Conservation (phyloP, 92 coral and sea anemone genomes). For the Zoanthus solanderi region DNA sequence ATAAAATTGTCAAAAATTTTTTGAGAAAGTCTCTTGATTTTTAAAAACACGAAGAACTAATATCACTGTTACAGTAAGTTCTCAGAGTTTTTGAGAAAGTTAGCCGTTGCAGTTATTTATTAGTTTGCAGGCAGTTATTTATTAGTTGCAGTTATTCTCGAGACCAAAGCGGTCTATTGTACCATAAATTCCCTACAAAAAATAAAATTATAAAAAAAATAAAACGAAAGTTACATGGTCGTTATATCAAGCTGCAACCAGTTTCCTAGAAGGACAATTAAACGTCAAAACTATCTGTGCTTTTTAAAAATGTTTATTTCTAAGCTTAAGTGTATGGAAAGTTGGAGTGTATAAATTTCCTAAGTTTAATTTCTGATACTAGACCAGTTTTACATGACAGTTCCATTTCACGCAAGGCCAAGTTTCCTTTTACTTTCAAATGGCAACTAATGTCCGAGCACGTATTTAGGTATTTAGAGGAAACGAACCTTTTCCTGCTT, state of each 20-base stretch:
- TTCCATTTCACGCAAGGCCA: constrained; percentile 8
- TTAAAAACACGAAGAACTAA: neutral
- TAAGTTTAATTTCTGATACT: neutral
- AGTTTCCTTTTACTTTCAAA: constrained; percentile 6
- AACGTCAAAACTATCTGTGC: neutral
- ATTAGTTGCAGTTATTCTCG: neutral
- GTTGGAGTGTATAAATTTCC: constrained; percentile 12
- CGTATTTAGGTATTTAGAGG: constrained; percentile 20
- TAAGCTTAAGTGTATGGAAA: neutral
- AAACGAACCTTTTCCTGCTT: neutral
- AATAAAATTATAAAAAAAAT: no score
- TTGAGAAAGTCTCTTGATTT: neutral
- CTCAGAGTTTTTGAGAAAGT: neutral
- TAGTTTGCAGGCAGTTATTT: no score
- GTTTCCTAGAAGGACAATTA: neutral
- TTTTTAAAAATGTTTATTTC: constrained; percentile 12
- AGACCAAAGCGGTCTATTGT: neutral
- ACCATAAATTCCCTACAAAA: no score
- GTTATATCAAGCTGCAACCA: neutral
- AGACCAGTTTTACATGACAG: neutral
- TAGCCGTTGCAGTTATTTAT: no score
- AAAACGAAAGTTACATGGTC: neutral
- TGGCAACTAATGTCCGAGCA: constrained; percentile 13
- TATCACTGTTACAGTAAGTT: neutral
- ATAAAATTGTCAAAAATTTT: neutral